Evolutionary conservation across 1,140 invertebrate species (phyloP).

Genomic region (Calliphora vicina): DNA sequence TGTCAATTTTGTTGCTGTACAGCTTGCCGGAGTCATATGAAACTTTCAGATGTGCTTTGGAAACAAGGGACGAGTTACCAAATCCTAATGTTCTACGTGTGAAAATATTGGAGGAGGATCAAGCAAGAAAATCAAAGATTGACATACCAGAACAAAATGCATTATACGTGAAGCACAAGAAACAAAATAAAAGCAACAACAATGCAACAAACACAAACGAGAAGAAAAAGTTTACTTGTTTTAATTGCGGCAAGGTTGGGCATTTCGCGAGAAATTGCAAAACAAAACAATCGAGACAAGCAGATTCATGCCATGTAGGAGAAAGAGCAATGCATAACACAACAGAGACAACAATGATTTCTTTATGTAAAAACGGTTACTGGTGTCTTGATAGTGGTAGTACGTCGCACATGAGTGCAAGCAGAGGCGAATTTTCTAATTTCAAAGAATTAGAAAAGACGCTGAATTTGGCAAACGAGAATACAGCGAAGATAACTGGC

Average conservation of each 20-base stretch:
- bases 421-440: not conserved
- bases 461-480: not conserved
- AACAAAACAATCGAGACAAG: not conserved
- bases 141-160: not conserved
- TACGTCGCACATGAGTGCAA: not conserved
- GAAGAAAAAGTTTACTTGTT: not conserved
- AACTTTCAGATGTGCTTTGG: slow-evolving; percentile 49
- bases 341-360: not conserved
- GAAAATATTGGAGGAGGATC: slow-evolving; percentile 30
- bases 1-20: slow-evolving; percentile 48
- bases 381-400: not conserved
- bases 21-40: slow-evolving; percentile 48
- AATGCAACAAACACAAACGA: not conserved
- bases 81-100: slow-evolving; percentile 19
- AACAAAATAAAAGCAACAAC: not conserved
- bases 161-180: slow-evolving; percentile 26
- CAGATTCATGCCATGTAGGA: not conserved
- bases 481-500: not conserved
- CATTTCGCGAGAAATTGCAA: not conserved
- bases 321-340: not conserved
- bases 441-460: not conserved
- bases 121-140: slow-evolving; percentile 3
- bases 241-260: slow-evolving; percentile 1
- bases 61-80: slow-evolving; percentile 43
- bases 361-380: not conserved